Conservation (phyloP, 30 jellyfish, hydroid and myxozoan species). For the Aurelia coerulea region DNA sequence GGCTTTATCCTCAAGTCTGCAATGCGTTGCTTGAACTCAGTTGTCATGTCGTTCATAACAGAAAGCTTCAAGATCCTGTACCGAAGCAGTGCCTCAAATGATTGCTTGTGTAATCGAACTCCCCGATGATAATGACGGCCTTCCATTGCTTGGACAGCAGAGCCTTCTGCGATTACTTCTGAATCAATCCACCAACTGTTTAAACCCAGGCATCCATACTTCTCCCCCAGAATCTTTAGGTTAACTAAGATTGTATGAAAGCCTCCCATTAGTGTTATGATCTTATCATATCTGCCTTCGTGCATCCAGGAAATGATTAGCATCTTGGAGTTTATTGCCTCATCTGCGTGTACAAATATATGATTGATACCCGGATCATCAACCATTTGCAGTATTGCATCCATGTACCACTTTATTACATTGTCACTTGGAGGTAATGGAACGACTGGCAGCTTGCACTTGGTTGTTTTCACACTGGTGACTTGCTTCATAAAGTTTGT, state of each 20-base stretch:
- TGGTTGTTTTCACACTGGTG: too few relatives aligned
- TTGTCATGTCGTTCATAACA: constrained; percentile 33
- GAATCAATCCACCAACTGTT: constrained; percentile 66
- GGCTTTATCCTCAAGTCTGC: constrained; percentile 65
- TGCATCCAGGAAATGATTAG: constrained; percentile 59
- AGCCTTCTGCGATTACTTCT: constrained; percentile 55
- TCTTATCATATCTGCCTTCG: constrained; percentile 45
- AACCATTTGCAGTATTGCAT: constrained; percentile 39
- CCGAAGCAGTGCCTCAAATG: constrained; percentile 63
- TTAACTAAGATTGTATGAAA: constrained; percentile 57
- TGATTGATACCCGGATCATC: constrained; percentile 54
- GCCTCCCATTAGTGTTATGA: constrained; percentile 61
- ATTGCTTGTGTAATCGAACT: constrained; percentile 44
- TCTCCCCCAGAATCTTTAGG: constrained; percentile 49
- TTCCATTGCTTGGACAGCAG: constrained; percentile 72
- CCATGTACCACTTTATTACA: constrained; percentile 45
- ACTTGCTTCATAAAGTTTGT: too few relatives aligned
- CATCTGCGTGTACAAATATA: constrained; percentile 21
- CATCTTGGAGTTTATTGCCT: constrained; percentile 50
- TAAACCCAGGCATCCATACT: constrained; percentile 55
- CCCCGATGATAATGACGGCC: constrained; percentile 59
- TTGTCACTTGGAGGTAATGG: constrained; percentile 58
- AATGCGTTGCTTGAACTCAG: constrained; percentile 55
- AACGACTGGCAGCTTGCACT: constrained; percentile 68
- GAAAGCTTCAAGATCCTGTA: constrained; percentile 47